Percentiles rank a stretch among this genome's conserved stretches.
Conservation (phyloP, 2,113 vertebrate species). For the Rana temporaria region DNA sequence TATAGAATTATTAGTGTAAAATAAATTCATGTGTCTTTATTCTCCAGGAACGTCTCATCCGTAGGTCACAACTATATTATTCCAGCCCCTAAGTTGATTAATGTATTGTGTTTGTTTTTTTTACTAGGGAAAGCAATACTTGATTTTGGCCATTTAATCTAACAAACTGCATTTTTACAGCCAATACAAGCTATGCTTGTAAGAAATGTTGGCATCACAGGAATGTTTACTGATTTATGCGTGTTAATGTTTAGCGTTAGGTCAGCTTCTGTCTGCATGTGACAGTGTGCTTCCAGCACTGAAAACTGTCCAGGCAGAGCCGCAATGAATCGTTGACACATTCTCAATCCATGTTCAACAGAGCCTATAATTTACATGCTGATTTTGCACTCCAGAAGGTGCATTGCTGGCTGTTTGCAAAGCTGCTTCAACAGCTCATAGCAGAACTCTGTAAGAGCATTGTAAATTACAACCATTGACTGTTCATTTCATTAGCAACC, state of each 20-base stretch:
- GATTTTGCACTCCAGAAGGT: slow-evolving; percentile 53
- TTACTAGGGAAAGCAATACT: neutral
- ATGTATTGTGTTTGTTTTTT: too few relatives aligned
- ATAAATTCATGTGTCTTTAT: too few relatives aligned
- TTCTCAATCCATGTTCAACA: slow-evolving; percentile 52
- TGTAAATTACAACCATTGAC: slow-evolving; percentile 55
- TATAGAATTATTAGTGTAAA: too few relatives aligned
- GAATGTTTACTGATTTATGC: slow-evolving; percentile 25
- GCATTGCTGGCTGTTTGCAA: slow-evolving; percentile 54
- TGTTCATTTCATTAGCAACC: slow-evolving; percentile 56
- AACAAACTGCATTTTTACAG: slow-evolving; percentile 21
- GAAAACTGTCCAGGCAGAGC: slow-evolving; percentile 13
- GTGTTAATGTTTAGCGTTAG: slow-evolving; percentile 24
- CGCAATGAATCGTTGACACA: slow-evolving; percentile 40
- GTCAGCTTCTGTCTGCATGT: slow-evolving; percentile 24
- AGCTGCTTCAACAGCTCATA: slow-evolving; percentile 46
- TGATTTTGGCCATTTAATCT: neutral
- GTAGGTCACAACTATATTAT: too few relatives aligned
- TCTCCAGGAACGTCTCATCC: too few relatives aligned
- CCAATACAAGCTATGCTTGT: slow-evolving; percentile 10
- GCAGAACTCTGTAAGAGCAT: slow-evolving; percentile 37
- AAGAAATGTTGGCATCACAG: slow-evolving; percentile 5
- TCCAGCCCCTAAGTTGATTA: too few relatives aligned
- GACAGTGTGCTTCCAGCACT: slow-evolving; percentile 18
- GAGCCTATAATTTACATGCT: slow-evolving; percentile 56